These are phyloP conservation scores for Nebria ingens DNA, from an alignment of 1,140 invertebrate genomes.

Conservation along the genomic window DNA sequence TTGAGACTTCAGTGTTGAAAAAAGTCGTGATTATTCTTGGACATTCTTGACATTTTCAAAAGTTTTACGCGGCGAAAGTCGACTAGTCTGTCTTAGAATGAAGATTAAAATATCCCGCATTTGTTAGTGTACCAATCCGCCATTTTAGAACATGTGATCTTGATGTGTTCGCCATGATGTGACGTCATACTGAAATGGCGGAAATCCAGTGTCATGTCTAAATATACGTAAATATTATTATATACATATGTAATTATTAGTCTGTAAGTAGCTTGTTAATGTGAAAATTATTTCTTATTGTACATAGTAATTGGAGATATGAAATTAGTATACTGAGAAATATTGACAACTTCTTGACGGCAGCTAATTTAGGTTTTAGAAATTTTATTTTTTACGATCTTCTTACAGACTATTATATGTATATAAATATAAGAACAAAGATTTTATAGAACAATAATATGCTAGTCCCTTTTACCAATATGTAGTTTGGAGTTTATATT, in stretches of 20 bases:
- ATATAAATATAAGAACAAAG: slow-evolving; percentile 2
- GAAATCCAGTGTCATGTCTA: no score
- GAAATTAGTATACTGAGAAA: background rate
- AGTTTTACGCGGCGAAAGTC: no score
- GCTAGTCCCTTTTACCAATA: slow-evolving; percentile 7
- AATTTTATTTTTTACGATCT: background rate
- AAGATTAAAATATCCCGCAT: no score
- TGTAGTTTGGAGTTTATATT: slow-evolving; percentile 1
- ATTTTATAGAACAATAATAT: slow-evolving; percentile 4
- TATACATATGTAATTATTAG: background rate
- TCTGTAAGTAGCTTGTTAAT: background rate
- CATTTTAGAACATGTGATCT: no score
- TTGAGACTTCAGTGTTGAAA: background rate
- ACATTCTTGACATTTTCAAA: background rate
- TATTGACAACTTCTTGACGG: background rate
- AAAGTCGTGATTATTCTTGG: background rate
- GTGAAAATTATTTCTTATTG: background rate
- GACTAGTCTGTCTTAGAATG: no score
- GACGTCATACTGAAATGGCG: no score
- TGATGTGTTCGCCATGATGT: no score
- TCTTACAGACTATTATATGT: background rate
- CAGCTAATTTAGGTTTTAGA: no score
- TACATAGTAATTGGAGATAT: background rate
- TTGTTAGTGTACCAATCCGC: no score
- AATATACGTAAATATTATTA: background rate